Evolutionary conservation across 1,140 invertebrate species (phyloP).

Genomic region (Diabrotica undecimpunctata): DNA sequence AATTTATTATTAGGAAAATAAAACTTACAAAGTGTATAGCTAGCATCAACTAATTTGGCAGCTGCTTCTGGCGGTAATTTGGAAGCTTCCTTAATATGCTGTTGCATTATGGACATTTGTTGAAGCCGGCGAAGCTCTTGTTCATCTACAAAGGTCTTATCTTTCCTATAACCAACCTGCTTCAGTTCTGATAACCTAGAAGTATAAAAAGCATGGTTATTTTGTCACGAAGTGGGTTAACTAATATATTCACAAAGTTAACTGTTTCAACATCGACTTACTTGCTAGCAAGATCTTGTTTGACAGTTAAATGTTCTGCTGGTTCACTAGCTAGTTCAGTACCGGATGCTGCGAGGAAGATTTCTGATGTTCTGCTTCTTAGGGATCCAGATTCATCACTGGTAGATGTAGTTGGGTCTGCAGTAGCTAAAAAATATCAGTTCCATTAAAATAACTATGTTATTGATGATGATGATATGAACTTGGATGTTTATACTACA

Average conservation of each 20-base stretch:
- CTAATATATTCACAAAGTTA: too few relatives aligned
- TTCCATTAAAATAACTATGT: too few relatives aligned
- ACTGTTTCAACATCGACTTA: slow-evolving; percentile 7
- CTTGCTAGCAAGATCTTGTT: slow-evolving; percentile 27
- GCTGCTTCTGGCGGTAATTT: slow-evolving; percentile 64
- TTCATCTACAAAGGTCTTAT: slow-evolving; percentile 69
- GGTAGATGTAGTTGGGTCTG: too few relatives aligned
- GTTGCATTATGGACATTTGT: slow-evolving; percentile 67
- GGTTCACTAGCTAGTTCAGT: slow-evolving; percentile 37
- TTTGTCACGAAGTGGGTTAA: background rate
- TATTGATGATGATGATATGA: too few relatives aligned
- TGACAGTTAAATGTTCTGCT: slow-evolving; percentile 19
- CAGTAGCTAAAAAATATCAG: too few relatives aligned
- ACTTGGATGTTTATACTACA: too few relatives aligned
- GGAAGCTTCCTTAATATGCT: slow-evolving; percentile 60
- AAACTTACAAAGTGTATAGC: slow-evolving; percentile 67
- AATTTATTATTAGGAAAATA: slow-evolving; percentile 1
- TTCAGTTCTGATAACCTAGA: slow-evolving; percentile 68
- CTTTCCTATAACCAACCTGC: slow-evolving; percentile 65
- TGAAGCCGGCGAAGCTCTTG: slow-evolving; percentile 66
- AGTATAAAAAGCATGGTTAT: slow-evolving; percentile 7
- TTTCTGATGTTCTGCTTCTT: too few relatives aligned
- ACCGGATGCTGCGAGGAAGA: slow-evolving; percentile 29
- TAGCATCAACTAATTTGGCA: slow-evolving; percentile 63
- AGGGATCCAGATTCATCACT: too few relatives aligned